phyloP scores from a whole-genome alignment of 1,140 invertebrate genomes.

The Hyles vespertilio region DNA sequence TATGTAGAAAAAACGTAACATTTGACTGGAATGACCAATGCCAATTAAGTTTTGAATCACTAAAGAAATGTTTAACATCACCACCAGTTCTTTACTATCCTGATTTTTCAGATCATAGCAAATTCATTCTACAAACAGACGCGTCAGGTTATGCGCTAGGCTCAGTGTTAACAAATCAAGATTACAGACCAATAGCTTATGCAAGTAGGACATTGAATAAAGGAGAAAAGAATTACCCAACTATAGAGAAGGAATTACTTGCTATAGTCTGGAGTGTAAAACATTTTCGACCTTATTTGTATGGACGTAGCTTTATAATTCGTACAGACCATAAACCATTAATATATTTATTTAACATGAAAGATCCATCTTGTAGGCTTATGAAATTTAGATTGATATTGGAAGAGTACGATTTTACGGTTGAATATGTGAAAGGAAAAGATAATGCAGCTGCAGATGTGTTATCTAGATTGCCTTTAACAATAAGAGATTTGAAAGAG shows the following conservation, averaged over 20 bases:
- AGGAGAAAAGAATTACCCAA: constrained; percentile 22
- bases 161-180: constrained; percentile 40
- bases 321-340: constrained; percentile 41
- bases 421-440: constrained; percentile 18
- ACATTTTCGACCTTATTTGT: constrained; percentile 39
- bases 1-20: constrained; percentile 15
- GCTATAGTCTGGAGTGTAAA: constrained; percentile 64
- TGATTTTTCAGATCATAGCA: constrained; percentile 17
- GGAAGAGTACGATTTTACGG: constrained; percentile 16
- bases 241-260: constrained; percentile 70
- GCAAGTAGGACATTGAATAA: constrained; percentile 53
- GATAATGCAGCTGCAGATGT: constrained; percentile 19
- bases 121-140: constrained; percentile 40
- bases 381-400: too few relatives aligned
- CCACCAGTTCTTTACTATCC: constrained; percentile 33
- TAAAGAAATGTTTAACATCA: constrained; percentile 28
- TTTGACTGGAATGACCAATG: constrained; percentile 18
- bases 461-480: constrained; percentile 12
- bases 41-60: constrained; percentile 41
- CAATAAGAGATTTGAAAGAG: constrained; percentile 11
- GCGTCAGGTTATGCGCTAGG: constrained; percentile 38
- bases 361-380: too few relatives aligned
- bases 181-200: constrained; percentile 52
- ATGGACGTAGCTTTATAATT: constrained; percentile 28
- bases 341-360: constrained; percentile 10